Evolutionary conservation across 1,140 invertebrate genomes (phyloP).

Genomic region (Ladona fulva): DNA sequence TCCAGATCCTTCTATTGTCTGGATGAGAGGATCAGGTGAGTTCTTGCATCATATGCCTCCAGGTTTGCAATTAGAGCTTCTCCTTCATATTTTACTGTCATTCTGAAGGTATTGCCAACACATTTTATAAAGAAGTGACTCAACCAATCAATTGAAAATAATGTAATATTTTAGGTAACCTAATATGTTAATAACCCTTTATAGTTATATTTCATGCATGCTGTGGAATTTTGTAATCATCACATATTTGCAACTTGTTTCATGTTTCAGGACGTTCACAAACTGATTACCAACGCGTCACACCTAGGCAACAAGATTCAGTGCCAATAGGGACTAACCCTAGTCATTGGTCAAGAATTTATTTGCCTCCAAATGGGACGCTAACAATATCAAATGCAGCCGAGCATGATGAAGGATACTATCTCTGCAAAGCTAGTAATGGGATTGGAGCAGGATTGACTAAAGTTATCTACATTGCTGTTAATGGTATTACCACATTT

Average conservation of each 20-base stretch:
- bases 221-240: too few relatives aligned
- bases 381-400: conserved; percentile 31
- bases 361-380: conserved; percentile 19
- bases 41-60: not conserved
- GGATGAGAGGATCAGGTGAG: conserved; percentile 42
- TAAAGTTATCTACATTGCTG: conserved; percentile 43
- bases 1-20: conserved; percentile 58
- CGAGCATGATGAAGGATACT: conserved; percentile 41
- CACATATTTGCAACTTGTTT: not conserved
- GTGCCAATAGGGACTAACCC: not conserved
- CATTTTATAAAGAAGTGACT: conserved; percentile 29
- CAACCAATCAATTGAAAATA: too few relatives aligned
- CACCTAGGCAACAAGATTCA: not conserved
- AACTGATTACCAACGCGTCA: not conserved
- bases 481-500: conserved; percentile 38
- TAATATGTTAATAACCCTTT: too few relatives aligned
- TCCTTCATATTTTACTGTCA: not conserved
- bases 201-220: too few relatives aligned
- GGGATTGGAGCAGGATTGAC: conserved; percentile 44
- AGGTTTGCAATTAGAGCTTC: not conserved
- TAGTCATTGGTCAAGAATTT: conserved; percentile 12
- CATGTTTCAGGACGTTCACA: not conserved
- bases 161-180: too few relatives aligned
- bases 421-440: conserved; percentile 48
- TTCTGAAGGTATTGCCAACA: conserved; percentile 26